These are phyloP conservation scores for Alviniconcha strummeri DNA, from an alignment of 2,888 invertebrate species.

Conservation along the genomic window DNA sequence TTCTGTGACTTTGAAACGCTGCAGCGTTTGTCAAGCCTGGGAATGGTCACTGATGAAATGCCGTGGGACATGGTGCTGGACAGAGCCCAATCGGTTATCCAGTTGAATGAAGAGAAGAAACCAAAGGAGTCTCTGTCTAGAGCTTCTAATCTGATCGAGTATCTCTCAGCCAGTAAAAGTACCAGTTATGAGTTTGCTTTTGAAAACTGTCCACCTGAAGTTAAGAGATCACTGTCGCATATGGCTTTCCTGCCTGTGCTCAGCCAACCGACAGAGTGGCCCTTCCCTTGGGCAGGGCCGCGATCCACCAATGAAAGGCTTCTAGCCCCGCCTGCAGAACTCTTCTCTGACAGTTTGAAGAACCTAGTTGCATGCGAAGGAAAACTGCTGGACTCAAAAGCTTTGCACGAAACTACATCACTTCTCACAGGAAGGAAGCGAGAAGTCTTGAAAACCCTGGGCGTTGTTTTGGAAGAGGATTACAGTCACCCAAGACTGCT, in stretches of 20 bases:
- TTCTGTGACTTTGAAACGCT: conserved; percentile 31
- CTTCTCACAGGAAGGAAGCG: not conserved
- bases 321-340: conserved; percentile 15
- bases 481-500: not conserved
- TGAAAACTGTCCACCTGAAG: not conserved
- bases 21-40: conserved; percentile 40
- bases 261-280: conserved; percentile 32
- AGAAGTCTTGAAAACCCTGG: conserved; percentile 11
- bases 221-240: not conserved
- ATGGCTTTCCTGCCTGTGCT: conserved; percentile 33
- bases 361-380: conserved; percentile 25
- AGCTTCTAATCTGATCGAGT: conserved; percentile 23
- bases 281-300: conserved; percentile 25
- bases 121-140: not conserved
- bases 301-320: not conserved
- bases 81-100: conserved; percentile 34
- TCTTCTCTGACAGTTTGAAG: conserved; percentile 9
- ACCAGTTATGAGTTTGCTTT: no score
- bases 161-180: not conserved
- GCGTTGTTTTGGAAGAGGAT: not conserved
- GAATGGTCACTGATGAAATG: conserved; percentile 48
- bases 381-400: conserved; percentile 25
- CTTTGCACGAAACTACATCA: not conserved
- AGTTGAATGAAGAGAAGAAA: conserved; percentile 1
- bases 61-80: conserved; percentile 44